Evolutionary conservation across 2,888 invertebrate species (phyloP).

Genomic region (Dryadula phaetusa): DNA sequence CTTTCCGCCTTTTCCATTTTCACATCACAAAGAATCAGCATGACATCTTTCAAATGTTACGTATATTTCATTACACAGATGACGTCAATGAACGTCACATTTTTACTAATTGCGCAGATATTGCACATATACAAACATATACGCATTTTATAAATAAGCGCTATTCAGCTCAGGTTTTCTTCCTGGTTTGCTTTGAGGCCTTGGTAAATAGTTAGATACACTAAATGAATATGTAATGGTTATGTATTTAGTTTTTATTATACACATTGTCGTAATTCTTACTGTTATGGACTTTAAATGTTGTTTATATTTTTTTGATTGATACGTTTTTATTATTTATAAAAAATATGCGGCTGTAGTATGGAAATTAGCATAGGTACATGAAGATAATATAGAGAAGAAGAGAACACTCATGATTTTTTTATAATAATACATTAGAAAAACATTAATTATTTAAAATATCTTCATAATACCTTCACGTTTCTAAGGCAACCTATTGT

Average conservation of each 20-base stretch:
- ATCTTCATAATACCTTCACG: too few species aligned
- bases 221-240: slow-evolving; percentile 27
- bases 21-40: background rate
- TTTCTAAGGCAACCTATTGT: too few species aligned
- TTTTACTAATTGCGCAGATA: slow-evolving; percentile 47
- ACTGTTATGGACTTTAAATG: background rate
- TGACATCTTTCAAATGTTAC: background rate
- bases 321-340: too few species aligned
- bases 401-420: too few species aligned
- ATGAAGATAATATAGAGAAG: too few species aligned
- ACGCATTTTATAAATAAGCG: slow-evolving; percentile 45
- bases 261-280: background rate
- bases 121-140: slow-evolving; percentile 49
- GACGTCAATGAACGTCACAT: slow-evolving; percentile 20
- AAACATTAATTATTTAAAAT: too few species aligned
- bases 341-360: too few species aligned
- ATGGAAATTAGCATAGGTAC: too few species aligned
- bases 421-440: too few species aligned
- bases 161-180: slow-evolving; percentile 59
- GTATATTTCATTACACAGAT: background rate
- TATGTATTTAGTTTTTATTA: slow-evolving; percentile 5
- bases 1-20: background rate
- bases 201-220: slow-evolving; percentile 30
- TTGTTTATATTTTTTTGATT: too few species aligned
- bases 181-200: slow-evolving; percentile 58